These are phyloP conservation scores for Chirona hameri DNA, from an alignment of 2,888 invertebrate species.

Conservation along the genomic window DNA sequence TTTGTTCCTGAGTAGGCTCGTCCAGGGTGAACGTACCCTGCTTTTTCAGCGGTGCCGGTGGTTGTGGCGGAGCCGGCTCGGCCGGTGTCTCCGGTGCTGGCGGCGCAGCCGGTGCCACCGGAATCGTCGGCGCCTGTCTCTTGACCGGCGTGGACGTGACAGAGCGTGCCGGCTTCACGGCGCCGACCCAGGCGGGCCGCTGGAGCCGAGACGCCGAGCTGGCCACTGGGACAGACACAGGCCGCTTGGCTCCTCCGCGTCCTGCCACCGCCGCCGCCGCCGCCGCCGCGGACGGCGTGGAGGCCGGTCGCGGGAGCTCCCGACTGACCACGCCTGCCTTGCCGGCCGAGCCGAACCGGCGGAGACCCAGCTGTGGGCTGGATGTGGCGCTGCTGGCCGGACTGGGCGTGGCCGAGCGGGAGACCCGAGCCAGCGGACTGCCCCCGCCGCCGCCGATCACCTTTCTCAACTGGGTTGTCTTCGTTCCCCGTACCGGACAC, in stretches of 20 bases:
- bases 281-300: neutral
- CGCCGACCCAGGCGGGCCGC: slow-evolving; percentile 38
- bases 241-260: slow-evolving; percentile 32
- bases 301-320: slow-evolving; percentile 37
- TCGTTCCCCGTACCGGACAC: slow-evolving; percentile 43
- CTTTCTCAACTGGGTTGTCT: slow-evolving; percentile 45
- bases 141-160: neutral
- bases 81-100: too few species aligned
- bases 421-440: slow-evolving; percentile 40
- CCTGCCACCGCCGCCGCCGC: slow-evolving; percentile 33
- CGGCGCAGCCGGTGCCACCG: too few species aligned
- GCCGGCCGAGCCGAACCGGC: slow-evolving; percentile 10
- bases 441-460: slow-evolving; percentile 43
- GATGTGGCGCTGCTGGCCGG: slow-evolving; percentile 40
- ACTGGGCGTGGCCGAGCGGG: slow-evolving; percentile 29
- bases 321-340: slow-evolving; percentile 3
- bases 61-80: neutral
- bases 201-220: neutral
- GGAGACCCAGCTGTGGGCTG: slow-evolving; percentile 45
- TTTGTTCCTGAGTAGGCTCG: neutral
- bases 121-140: neutral
- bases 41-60: neutral
- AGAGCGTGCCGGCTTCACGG: neutral
- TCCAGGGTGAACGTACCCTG: slow-evolving; percentile 25
- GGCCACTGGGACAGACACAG: neutral